Percentiles rank a stretch among this genome's conserved stretches.
These are phyloP conservation scores for Gallinago media DNA, from an alignment of 2,113 vertebrate genomes.

Conservation along the genomic window DNA sequence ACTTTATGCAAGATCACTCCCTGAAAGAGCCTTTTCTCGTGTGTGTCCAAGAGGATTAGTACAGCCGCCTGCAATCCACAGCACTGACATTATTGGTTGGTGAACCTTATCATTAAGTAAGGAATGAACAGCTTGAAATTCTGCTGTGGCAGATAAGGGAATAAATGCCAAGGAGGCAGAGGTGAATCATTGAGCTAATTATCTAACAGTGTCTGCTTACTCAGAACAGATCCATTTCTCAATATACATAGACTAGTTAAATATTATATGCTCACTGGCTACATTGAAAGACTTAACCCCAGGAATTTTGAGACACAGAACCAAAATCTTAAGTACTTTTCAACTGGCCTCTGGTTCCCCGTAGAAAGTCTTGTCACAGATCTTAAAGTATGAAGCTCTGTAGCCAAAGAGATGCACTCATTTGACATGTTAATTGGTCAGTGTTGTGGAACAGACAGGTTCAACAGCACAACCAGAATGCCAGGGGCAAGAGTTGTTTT, in stretches of 20 bases:
- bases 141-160: neutral
- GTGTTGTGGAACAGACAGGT: slow-evolving; percentile 1
- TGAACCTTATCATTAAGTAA: neutral
- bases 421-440: neutral
- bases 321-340: neutral
- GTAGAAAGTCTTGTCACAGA: neutral
- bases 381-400: neutral
- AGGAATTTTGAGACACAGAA: neutral
- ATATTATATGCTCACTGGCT: neutral
- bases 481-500: slow-evolving; percentile 6
- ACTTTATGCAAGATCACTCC: neutral
- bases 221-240: neutral
- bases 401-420: neutral
- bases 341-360: neutral
- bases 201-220: neutral
- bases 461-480: neutral
- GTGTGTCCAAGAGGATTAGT: neutral
- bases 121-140: neutral
- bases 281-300: neutral
- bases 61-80: neutral
- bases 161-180: neutral
- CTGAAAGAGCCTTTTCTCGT: neutral
- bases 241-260: neutral
- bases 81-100: neutral
- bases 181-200: neutral